Evolutionary conservation across 2,113 vertebrate genomes (phyloP).

Genomic region (Sterrhoptilus dennistouni): DNA sequence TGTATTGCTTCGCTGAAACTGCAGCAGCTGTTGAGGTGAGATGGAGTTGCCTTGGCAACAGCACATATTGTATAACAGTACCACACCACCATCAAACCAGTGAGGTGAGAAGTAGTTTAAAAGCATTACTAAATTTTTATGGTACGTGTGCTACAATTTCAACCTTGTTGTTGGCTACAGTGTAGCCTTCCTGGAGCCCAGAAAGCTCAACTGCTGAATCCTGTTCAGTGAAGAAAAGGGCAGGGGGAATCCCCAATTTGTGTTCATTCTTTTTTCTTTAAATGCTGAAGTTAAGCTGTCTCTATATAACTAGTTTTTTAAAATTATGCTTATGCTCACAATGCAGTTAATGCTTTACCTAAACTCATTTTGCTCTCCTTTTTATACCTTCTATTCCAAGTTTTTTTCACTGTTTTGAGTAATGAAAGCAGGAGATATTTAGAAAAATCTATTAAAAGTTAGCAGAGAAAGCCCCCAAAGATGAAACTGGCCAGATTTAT

Average conservation of each 20-base stretch:
- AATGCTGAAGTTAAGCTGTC: not conserved
- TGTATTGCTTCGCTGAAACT: not conserved
- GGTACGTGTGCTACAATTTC: slow-evolving; percentile 48
- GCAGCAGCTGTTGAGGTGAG: slow-evolving; percentile 58
- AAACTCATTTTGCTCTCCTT: not conserved
- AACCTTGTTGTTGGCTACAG: slow-evolving; percentile 43
- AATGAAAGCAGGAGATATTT: not conserved
- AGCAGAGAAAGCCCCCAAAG: not conserved
- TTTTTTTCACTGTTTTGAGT: not conserved
- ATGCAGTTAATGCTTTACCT: not conserved
- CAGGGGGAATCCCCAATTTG: not conserved
- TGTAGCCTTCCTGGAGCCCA: not conserved
- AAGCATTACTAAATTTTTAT: slow-evolving; percentile 62
- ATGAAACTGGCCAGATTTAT: not conserved
- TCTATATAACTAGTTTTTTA: not conserved
- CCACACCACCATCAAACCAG: slow-evolving; percentile 35
- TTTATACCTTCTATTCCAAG: not conserved
- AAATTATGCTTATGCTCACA: not conserved
- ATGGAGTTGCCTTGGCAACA: slow-evolving; percentile 38
- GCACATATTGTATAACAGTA: slow-evolving; percentile 52
- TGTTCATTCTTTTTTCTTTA: not conserved
- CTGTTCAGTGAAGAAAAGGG: not conserved
- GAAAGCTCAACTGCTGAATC: slow-evolving; percentile 5
- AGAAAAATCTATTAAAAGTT: not conserved
- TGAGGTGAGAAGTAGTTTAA: slow-evolving; percentile 63